A percentile compares a stretch with the other conserved stretches of the same genome.
phyloP scores from a whole-genome alignment of 30 jellyfish, hydroid and myxozoan genomes.

The Calvadosia cruxmelitensis region DNA sequence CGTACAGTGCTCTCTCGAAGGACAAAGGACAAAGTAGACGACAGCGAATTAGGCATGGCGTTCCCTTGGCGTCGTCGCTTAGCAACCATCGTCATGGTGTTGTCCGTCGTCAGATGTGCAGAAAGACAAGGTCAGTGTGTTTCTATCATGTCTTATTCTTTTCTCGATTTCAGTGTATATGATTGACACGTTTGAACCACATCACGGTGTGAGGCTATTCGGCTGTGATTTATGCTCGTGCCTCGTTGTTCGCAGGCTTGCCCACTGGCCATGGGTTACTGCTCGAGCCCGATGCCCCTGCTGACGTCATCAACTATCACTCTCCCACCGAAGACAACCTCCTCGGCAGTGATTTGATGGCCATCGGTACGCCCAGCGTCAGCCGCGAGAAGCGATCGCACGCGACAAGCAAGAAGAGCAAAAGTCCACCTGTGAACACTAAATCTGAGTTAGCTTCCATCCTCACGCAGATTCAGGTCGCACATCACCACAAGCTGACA shows the following conservation, averaged over 20 bases:
- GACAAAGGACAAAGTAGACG: no score
- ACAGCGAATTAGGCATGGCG: no score
- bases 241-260: background rate
- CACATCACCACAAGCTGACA: constrained; percentile 79
- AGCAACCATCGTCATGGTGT: no score
- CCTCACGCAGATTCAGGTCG: constrained; percentile 46
- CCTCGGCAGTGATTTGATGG: constrained; percentile 64
- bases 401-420: constrained; percentile 23
- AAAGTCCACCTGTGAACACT: constrained; percentile 13
- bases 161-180: no score
- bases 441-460: constrained; percentile 65
- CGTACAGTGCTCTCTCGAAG: no score
- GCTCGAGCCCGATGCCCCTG: background rate
- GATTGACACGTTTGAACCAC: no score
- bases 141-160: no score
- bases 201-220: no score
- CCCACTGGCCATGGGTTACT: background rate
- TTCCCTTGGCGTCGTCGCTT: no score
- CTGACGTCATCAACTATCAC: constrained; percentile 6
- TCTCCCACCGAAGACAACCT: constrained; percentile 21
- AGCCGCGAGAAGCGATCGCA: constrained; percentile 31
- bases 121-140: no score
- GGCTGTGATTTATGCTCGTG: background rate
- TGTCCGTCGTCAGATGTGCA: no score
- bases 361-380: constrained; percentile 35